Base-by-base conservation (phyloP, 2,888 invertebrate genomes). In the Pardosa pseudoannulata region DNA sequence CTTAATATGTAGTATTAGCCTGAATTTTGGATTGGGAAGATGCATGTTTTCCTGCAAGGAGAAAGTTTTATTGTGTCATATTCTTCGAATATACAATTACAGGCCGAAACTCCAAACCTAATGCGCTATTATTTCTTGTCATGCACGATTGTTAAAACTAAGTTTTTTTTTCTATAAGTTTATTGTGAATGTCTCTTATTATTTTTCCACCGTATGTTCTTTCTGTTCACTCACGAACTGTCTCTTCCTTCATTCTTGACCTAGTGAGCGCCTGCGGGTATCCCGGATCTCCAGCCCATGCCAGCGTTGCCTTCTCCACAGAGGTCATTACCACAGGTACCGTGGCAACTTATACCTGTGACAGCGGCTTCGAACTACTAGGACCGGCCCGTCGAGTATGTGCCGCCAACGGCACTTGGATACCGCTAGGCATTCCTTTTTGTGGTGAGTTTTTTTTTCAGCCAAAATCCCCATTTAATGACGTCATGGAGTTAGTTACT, bases 271-370 rank as follows among this genome's bases (percentile, higher is more conserved):
- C 89, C 83, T 97, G 97, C 91, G 94, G 95, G 89, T 97, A 96
- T 92, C 97, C 97, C 0, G 97, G 97, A 11, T 95, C 96, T 0
- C 97, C 97, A 11, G 96, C 97, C 0, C 97, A 97, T 92, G 96
- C 95, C 80, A 93, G 93, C 67, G 95, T 97, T 46, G 93, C 94
- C 28, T 97, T 97, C 92, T 95, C 96, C n/a, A 90, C 92, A 90
- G 90, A 92, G 91, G 89, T 91, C 90, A 89, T 93, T 90, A 27
- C 94, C 94, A 90, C 94, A 94, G 95, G 94, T 16, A 94, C 95
- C 0, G 94, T 96, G 13, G 96, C 96, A 16, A 95, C 95, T 0
- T 97, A 97, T 91, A 93, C 94, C 62, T 97, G 97, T 90, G 97
- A 97, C 91, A 93, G 95, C 56, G 97, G 97, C 16, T 97, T 97